Conservation (phyloP, 2,113 vertebrate genomes). For the Oreamnos americanus region DNA sequence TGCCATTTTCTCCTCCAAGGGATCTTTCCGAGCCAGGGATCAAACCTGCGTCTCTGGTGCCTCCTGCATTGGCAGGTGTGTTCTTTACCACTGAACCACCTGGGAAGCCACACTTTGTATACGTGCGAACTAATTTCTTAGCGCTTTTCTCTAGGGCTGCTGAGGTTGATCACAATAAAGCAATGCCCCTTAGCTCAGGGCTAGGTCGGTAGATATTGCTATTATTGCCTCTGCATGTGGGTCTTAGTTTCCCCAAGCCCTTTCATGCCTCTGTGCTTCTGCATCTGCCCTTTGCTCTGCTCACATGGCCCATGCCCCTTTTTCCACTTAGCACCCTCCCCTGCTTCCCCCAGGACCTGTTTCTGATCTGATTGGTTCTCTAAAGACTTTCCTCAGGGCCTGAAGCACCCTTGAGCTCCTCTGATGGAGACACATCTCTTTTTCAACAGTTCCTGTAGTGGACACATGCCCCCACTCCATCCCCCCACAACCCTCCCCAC, state of each 20-base stretch:
- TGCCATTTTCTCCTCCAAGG: neutral
- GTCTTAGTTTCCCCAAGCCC: neutral
- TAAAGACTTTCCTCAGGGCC: neutral
- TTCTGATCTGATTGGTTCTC: neutral
- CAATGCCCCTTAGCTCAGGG: neutral
- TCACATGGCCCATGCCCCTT: rapidly evolving
- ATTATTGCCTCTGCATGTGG: rapidly evolving
- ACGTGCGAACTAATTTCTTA: neutral
- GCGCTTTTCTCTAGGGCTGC: neutral
- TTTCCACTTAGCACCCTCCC: neutral
- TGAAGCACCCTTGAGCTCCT: neutral
- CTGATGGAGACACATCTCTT: neutral
- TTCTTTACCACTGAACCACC: neutral
- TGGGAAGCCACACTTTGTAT: neutral
- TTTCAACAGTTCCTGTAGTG: neutral
- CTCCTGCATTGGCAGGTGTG: neutral
- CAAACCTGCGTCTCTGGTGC: neutral
- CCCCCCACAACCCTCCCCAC: neutral
- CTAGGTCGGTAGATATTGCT: neutral
- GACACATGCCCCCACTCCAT: too few relatives aligned
- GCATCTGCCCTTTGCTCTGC: neutral
- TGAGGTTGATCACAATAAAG: neutral
- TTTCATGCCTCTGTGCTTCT: neutral
- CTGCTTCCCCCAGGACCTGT: neutral
- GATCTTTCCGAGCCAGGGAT: neutral